Conservation (phyloP, 2,113 vertebrate species). For the Osmerus mordax region DNA sequence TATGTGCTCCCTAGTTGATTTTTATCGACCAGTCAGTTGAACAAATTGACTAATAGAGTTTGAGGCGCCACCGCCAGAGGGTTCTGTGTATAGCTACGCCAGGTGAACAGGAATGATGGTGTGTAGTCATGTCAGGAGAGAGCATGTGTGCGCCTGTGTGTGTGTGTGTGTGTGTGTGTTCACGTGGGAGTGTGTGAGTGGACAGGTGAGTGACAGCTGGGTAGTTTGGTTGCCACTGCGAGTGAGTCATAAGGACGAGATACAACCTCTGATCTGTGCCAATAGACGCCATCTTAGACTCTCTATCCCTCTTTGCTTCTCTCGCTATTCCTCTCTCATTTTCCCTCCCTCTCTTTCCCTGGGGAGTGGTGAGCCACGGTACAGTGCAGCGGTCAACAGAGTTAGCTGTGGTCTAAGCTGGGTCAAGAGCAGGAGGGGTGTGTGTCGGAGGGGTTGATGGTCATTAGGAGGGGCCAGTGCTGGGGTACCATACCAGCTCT, state of each 20-base stretch:
- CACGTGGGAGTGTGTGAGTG: not conserved
- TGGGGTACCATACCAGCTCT: not conserved
- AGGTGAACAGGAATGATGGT: not conserved
- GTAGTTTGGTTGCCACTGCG: not conserved
- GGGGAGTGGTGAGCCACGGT: not conserved
- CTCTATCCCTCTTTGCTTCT: not conserved
- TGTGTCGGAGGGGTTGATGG: not conserved
- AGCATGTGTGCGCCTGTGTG: not conserved
- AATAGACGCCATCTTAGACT: not conserved
- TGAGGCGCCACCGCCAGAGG: constrained; percentile 46
- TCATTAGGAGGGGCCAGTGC: not conserved
- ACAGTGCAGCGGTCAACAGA: constrained; percentile 12
- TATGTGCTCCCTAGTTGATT: constrained; percentile 69
- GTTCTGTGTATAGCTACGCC: not conserved
- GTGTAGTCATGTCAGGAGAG: not conserved
- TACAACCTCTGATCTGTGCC: not conserved
- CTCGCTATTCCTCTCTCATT: not conserved
- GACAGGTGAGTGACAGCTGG: constrained; percentile 6
- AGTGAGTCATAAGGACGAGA: constrained; percentile 15
- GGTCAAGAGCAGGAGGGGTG: not conserved
- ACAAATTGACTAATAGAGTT: constrained; percentile 82
- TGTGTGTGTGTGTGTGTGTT: not conserved
- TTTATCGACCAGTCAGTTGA: constrained; percentile 76
- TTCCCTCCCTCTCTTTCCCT: constrained; percentile 1
- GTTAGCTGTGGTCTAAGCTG: constrained; percentile 4